Evolutionary conservation across 2,113 vertebrate genomes (phyloP), one percentile per base, ranked within the genome.

Genomic region (Nerophis lumbriciformis): DNA sequence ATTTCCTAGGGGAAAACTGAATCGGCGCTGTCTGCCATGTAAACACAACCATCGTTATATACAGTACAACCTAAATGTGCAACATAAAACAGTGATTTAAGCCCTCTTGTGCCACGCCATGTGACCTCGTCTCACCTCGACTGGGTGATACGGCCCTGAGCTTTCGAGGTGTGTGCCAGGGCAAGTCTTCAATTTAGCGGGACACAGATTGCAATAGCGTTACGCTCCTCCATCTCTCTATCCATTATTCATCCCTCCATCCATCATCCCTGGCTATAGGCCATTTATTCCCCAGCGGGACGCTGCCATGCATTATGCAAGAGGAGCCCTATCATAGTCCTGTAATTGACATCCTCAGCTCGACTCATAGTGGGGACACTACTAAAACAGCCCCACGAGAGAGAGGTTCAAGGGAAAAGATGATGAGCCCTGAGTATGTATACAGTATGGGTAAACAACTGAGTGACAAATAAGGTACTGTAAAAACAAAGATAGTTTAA

Each of bases 331-430:
- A 89, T 87, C 84, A 84, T 82, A 85, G 79, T 64, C 73, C 80
- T 83, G 76, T 89, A 87, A 89, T 85, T 89, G 85, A 87, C 85
- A 87, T 80, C 79, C 80, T 50, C 72, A 72, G 78, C 79, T 80
- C 71, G 66, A 66, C 72, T 73, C 77, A 76, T 72, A 74, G 78
- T 70, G 64, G 68, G 77, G 76, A 82, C 76, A 81, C 72, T 57
- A 73, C 73, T 83, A 75, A 75, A 85, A 80, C 63, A 73, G 73
- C 66, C 79, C 75, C 74, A 66, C 1, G 78, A 83, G 81, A 81
- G 53, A 48, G 48, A 68, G 45, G 53, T 14, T 7, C 8, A 59
- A 69, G n/a, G 53, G 53, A 79, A 78, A 72, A 69, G 65, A 79
- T 77, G 72, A 74, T 76, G 72, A 58, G 77, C 61, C 55, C 50